Evolutionary conservation across 2,797 vertebrate species (phyloP).

Genomic region (Mastacembelus armatus): DNA sequence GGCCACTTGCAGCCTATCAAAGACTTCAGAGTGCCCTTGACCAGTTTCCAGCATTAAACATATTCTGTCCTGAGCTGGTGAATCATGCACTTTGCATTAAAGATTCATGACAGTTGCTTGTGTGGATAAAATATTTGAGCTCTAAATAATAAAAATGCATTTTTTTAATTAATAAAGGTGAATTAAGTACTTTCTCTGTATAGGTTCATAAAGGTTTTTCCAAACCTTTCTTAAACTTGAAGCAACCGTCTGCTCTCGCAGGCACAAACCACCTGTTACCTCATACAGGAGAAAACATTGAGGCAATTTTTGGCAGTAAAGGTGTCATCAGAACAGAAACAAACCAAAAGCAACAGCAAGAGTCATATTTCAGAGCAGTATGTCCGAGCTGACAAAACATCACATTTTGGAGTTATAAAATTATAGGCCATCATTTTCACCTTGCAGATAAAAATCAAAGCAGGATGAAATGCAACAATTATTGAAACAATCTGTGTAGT

Average conservation of each 20-base stretch:
- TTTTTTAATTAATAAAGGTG: too few species aligned
- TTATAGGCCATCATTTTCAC: slow-evolving; percentile 32
- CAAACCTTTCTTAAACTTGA: too few species aligned
- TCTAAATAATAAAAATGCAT: too few species aligned
- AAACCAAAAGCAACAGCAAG: not conserved
- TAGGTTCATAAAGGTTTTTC: too few species aligned
- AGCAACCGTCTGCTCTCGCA: too few species aligned
- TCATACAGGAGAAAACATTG: too few species aligned
- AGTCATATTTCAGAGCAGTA: not conserved
- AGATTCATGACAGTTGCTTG: too few species aligned
- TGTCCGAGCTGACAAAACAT: slow-evolving; percentile 7
- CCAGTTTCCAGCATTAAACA: slow-evolving; percentile 51
- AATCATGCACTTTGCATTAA: too few species aligned
- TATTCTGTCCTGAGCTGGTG: slow-evolving; percentile 21
- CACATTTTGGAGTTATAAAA: slow-evolving; percentile 18
- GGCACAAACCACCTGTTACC: too few species aligned
- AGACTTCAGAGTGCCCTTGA: slow-evolving; percentile 68
- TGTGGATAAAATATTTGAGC: too few species aligned
- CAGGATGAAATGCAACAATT: slow-evolving; percentile 45
- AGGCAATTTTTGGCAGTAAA: too few species aligned
- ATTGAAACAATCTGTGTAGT: slow-evolving; percentile 24
- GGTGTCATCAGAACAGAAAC: not conserved
- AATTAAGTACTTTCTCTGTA: too few species aligned
- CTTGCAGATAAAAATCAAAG: slow-evolving; percentile 44
- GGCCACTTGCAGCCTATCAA: slow-evolving; percentile 56